Evolutionary conservation across 2,797 vertebrate species (phyloP), one percentile per base, ranked within the genome.

Genomic region (Gouania willdenowi): DNA sequence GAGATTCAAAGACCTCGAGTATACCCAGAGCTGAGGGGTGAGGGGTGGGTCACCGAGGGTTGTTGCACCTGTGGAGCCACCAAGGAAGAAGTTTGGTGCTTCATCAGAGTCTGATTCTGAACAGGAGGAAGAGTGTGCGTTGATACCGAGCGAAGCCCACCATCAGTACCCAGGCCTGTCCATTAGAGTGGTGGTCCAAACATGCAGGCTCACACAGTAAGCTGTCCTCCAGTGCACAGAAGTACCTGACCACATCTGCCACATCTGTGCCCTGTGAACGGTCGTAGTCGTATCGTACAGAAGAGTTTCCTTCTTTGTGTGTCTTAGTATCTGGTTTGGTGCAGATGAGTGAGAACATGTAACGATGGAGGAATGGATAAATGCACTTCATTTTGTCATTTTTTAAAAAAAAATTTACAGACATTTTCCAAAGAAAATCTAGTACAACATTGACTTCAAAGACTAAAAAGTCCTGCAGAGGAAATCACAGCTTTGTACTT

Each of bases 401-500:
- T n/a, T n/a, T n/a, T n/a, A n/a, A n/a, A n/a, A n/a, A n/a, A n/a
- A n/a, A n/a, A n/a, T n/a, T n/a, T n/a, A n/a, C n/a, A n/a, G n/a
- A n/a, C n/a, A n/a, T n/a, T n/a, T n/a, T n/a, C n/a, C n/a, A n/a
- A n/a, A n/a, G n/a, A n/a, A n/a, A n/a, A n/a, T n/a, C n/a, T n/a
- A n/a, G n/a, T n/a, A n/a, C n/a, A n/a, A n/a, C n/a, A n/a, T n/a
- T n/a, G n/a, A n/a, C n/a, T n/a, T n/a, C n/a, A n/a, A n/a, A n/a
- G n/a, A n/a, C n/a, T n/a, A n/a, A n/a, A n/a, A n/a, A n/a, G n/a
- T n/a, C n/a, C n/a, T n/a, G n/a, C n/a, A n/a, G n/a, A n/a, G n/a
- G n/a, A n/a, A n/a, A n/a, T n/a, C 29, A 51, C 74, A 41, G 78
- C 65, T 51, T 68, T 70, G 25, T 61, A n/a, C n/a, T n/a, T n/a